phyloP scores from a whole-genome alignment of 1,140 invertebrate species.

The Aphelenchoides besseyi region DNA sequence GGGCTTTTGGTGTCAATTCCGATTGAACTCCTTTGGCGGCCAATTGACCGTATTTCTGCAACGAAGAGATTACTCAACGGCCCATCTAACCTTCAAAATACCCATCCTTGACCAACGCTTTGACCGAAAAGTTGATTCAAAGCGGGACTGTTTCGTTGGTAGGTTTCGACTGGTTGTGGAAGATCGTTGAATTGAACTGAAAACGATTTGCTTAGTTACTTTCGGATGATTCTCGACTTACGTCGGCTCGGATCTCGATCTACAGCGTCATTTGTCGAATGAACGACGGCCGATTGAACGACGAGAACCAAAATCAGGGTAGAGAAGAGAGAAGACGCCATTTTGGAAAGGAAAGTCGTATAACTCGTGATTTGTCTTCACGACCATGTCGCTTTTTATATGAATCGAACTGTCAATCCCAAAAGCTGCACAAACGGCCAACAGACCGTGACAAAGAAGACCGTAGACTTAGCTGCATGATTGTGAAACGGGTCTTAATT shows the following conservation, averaged over 20 bases:
- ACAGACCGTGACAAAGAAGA: too few relatives aligned
- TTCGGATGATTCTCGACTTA: not conserved
- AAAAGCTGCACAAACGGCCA: too few relatives aligned
- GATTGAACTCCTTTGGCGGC: not conserved
- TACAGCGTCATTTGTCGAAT: not conserved
- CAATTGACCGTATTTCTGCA: conserved; percentile 13
- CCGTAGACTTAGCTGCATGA: too few relatives aligned
- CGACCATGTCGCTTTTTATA: too few relatives aligned
- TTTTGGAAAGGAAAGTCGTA: too few relatives aligned
- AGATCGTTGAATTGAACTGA: not conserved
- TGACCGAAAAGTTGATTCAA: conserved; percentile 4
- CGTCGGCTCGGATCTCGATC: conserved; percentile 6
- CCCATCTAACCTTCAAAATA: too few relatives aligned
- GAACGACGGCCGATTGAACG: not conserved
- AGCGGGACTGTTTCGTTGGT: conserved; percentile 11
- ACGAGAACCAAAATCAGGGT: not conserved
- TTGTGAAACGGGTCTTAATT: too few relatives aligned
- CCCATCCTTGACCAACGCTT: not conserved
- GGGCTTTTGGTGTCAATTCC: not conserved
- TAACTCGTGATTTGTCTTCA: too few relatives aligned
- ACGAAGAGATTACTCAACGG: too few relatives aligned
- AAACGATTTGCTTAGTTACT: not conserved
- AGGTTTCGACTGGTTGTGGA: not conserved
- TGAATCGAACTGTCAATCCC: too few relatives aligned
- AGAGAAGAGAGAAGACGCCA: too few relatives aligned